These are phyloP conservation scores for Cynodonichthys magdalenae DNA, from an alignment of 2,797 vertebrate genomes.

Conservation along the genomic window DNA sequence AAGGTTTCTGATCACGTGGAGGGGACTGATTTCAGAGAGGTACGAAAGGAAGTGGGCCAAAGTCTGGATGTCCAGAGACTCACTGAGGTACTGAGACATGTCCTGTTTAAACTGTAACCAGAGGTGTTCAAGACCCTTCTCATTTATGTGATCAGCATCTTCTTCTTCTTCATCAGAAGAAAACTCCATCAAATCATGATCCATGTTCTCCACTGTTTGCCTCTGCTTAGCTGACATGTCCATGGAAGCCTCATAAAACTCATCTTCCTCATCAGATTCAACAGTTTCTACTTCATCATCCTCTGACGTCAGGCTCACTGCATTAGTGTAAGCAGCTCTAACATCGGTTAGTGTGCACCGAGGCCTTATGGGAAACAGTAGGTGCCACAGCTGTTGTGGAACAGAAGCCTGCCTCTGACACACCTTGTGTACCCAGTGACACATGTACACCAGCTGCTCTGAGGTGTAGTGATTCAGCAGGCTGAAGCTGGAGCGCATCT, in stretches of 20 bases:
- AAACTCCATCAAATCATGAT: conserved; percentile 51
- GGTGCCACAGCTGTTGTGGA: conserved; percentile 74
- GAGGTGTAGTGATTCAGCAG: conserved; percentile 82
- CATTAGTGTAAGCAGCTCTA: conserved; percentile 48
- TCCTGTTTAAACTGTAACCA: conserved; percentile 73
- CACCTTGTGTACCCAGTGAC: conserved; percentile 68
- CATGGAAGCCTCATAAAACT: not conserved
- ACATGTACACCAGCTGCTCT: conserved; percentile 80
- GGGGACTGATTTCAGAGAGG: conserved; percentile 66
- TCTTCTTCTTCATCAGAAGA: conserved; percentile 48
- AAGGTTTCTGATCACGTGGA: conserved; percentile 58
- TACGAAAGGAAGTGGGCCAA: conserved; percentile 68
- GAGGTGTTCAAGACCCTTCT: conserved; percentile 62
- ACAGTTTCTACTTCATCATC: not conserved
- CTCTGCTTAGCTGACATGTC: not conserved
- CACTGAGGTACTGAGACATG: conserved; percentile 61
- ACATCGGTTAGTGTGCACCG: conserved; percentile 65
- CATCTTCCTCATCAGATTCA: conserved; percentile 21
- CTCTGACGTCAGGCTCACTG: conserved; percentile 7
- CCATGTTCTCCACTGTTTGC: conserved; percentile 7
- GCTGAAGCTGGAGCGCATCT: conserved; percentile 68
- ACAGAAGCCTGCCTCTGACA: conserved; percentile 23
- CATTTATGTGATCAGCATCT: conserved; percentile 3
- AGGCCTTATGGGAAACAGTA: conserved; percentile 77
- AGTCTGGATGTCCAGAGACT: conserved; percentile 70